Evolutionary conservation across 23 tunicate species (phyloP).

Genomic region (Trididemnum miniatum): DNA sequence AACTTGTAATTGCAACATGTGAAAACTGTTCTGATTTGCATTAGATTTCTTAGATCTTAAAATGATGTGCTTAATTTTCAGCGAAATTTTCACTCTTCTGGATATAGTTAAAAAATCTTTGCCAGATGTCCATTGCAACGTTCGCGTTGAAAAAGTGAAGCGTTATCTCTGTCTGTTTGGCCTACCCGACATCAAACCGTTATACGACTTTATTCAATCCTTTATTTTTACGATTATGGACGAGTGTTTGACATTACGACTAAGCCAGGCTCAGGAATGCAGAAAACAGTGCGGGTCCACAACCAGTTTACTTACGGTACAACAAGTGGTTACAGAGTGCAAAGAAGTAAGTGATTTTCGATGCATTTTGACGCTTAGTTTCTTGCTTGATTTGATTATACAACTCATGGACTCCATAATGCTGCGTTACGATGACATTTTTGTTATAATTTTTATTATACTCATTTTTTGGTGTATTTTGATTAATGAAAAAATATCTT

Average conservation of each 20-base stretch:
- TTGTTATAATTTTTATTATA: too few relatives aligned
- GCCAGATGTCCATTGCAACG: constrained; percentile 4
- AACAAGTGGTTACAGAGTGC: constrained; percentile 80
- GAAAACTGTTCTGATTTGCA: too few relatives aligned
- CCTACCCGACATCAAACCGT: constrained; percentile 50
- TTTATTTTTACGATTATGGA: constrained; percentile 52
- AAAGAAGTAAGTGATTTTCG: constrained; percentile 88
- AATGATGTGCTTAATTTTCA: too few relatives aligned
- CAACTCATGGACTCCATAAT: too few relatives aligned
- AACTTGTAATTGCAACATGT: too few relatives aligned
- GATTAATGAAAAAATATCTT: too few relatives aligned
- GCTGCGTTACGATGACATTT: too few relatives aligned
- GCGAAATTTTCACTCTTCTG: neutral
- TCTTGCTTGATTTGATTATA: neutral
- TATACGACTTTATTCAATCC: constrained; percentile 39
- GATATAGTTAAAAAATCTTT: neutral
- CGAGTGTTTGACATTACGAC: constrained; percentile 58
- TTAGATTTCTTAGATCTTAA: too few relatives aligned
- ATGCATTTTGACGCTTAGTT: too few relatives aligned
- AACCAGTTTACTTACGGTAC: constrained; percentile 66
- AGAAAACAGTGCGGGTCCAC: constrained; percentile 51
- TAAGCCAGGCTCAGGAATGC: constrained; percentile 68
- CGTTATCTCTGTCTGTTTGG: neutral
- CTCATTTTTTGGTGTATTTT: too few relatives aligned
- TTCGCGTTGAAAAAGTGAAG: neutral